Percentiles rank a stretch among this genome's conserved stretches.
phyloP scores from a whole-genome alignment of 2,113 vertebrate genomes.

The Mellivora capensis region DNA sequence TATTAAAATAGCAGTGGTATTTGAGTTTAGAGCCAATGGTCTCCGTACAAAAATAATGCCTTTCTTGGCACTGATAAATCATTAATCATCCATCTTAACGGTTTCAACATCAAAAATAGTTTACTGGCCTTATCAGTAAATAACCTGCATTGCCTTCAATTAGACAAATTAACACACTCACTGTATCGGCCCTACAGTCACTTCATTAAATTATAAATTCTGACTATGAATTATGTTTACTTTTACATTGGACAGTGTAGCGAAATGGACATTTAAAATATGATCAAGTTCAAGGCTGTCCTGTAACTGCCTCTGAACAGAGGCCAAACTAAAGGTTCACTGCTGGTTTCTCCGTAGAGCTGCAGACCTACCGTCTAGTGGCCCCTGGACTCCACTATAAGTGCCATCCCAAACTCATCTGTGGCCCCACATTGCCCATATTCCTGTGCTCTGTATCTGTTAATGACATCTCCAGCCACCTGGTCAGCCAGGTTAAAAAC shows the following conservation, averaged over 20 bases:
- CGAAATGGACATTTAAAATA: not conserved
- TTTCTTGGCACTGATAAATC: not conserved
- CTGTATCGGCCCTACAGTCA: not conserved
- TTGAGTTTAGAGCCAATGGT: slow-evolving; percentile 6
- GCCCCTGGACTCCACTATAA: not conserved
- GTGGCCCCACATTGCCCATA: not conserved
- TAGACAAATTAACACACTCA: slow-evolving; percentile 18
- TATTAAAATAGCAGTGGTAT: slow-evolving; percentile 6
- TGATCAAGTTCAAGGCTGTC: not conserved
- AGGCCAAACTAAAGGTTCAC: not conserved
- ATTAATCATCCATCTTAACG: not conserved
- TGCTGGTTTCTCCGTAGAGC: not conserved
- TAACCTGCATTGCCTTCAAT: not conserved
- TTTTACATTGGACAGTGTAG: not conserved
- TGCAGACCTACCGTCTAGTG: not conserved
- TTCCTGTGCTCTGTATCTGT: not conserved
- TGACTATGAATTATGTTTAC: not conserved
- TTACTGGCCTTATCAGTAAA: slow-evolving; percentile 18
- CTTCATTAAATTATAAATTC: slow-evolving; percentile 1
- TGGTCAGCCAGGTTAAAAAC: not conserved
- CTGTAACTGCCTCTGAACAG: not conserved
- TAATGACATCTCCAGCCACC: not conserved
- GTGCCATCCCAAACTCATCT: not conserved
- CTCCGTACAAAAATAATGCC: slow-evolving; percentile 2
- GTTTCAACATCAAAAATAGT: slow-evolving; percentile 3